Conservation (phyloP, 2,797 vertebrate genomes). For the Chloroceryle amazona region DNA sequence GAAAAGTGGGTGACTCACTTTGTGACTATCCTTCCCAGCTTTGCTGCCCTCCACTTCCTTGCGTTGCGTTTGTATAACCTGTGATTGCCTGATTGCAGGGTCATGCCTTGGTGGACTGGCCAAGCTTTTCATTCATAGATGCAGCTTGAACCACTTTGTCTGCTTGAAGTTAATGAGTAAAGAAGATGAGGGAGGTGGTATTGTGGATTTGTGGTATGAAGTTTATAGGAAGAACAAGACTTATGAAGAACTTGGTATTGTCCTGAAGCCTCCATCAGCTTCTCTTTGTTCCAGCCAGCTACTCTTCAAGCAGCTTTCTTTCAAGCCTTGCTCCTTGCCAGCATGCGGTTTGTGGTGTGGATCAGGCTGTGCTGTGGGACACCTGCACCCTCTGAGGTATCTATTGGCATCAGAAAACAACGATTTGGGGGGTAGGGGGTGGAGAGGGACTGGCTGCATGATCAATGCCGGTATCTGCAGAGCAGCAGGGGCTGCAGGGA, state of each 20-base stretch:
- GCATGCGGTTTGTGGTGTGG: fast-evolving
- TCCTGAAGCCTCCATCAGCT: neutral
- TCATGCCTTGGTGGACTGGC: neutral
- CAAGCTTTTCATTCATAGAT: neutral
- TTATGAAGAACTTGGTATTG: neutral
- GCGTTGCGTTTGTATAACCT: neutral
- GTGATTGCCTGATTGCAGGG: neutral
- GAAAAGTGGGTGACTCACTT: neutral
- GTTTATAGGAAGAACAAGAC: neutral
- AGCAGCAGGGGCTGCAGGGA: fast-evolving
- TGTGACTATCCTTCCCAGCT: neutral
- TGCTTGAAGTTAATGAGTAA: neutral
- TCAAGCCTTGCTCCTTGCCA: neutral
- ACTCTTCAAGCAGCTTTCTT: neutral
- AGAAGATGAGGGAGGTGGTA: neutral
- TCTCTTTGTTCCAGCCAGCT: neutral
- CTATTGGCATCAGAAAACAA: neutral
- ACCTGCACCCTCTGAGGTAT: neutral
- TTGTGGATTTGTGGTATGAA: neutral
- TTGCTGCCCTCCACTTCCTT: fast-evolving
- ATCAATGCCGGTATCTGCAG: neutral
- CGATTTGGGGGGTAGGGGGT: neutral
- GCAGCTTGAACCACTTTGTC: neutral
- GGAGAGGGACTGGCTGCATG: too few species aligned
- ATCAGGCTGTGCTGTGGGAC: neutral